phyloP scores from a whole-genome alignment of 2,113 vertebrate genomes.

The Heterochromis multidens region DNA sequence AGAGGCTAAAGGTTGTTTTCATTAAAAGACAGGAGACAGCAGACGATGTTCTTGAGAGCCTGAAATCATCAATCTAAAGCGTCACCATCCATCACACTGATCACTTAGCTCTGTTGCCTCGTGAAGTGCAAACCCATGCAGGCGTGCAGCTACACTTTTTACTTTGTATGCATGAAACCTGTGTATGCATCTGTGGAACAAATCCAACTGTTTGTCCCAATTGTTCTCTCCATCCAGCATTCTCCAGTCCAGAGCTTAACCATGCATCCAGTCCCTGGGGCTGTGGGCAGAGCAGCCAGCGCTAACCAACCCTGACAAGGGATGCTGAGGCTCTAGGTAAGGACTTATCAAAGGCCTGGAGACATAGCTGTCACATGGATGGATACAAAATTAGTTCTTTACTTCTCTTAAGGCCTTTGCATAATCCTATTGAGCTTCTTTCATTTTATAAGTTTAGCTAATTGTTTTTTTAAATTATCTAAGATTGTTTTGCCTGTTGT shows the following conservation, averaged over 20 bases:
- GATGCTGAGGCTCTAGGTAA: constrained; percentile 56
- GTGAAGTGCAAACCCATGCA: neutral
- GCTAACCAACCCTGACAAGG: constrained; percentile 66
- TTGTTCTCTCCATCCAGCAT: constrained; percentile 44
- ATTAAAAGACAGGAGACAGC: constrained; percentile 44
- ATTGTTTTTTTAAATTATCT: neutral
- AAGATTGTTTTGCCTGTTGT: neutral
- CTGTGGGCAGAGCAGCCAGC: constrained; percentile 51
- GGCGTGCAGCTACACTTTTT: neutral
- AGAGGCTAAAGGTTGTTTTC: constrained; percentile 45
- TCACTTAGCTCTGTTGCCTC: neutral
- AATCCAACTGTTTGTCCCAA: constrained; percentile 38
- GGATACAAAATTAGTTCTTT: constrained; percentile 11
- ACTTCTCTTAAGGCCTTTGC: neutral
- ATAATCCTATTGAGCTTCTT: neutral
- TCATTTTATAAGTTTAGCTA: neutral
- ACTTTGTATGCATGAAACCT: neutral
- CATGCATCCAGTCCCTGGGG: constrained; percentile 57
- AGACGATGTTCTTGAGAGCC: constrained; percentile 15
- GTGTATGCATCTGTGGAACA: constrained; percentile 18
- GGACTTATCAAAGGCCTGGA: constrained; percentile 34
- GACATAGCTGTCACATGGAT: constrained; percentile 24
- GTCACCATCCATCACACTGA: constrained; percentile 35
- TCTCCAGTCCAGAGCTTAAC: constrained; percentile 45
- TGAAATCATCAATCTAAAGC: constrained; percentile 46